Evolutionary conservation across 2,797 vertebrate species (phyloP).

Genomic region (Sebastes oblongus): DNA sequence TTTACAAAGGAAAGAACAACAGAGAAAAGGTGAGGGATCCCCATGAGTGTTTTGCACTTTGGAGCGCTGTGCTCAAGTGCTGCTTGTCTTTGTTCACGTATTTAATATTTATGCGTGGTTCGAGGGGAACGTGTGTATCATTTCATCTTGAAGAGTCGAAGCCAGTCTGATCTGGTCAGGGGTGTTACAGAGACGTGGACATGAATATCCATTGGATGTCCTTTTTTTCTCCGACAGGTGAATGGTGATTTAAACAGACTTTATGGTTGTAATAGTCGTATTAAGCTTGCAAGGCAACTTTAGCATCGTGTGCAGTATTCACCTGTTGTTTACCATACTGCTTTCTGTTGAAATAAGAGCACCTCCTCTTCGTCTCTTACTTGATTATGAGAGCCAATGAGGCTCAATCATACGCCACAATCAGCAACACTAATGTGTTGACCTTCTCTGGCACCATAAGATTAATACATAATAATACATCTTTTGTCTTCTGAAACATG

Average conservation of each 20-base stretch:
- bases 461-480: neutral
- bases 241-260: neutral
- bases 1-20: constrained; percentile 72
- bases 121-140: constrained; percentile 2
- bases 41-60: constrained; percentile 48
- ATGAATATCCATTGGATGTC: constrained; percentile 2
- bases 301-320: neutral
- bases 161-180: constrained; percentile 19
- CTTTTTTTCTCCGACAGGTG: no score
- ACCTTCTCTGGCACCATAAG: neutral
- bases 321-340: neutral
- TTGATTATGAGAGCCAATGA: neutral
- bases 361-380: neutral
- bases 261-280: neutral
- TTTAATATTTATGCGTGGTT: constrained; percentile 68
- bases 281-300: neutral
- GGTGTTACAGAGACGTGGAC: neutral
- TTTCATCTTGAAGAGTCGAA: constrained; percentile 21
- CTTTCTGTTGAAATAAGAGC: neutral
- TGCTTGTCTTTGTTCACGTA: constrained; percentile 53
- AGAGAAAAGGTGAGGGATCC: constrained; percentile 50
- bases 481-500: neutral
- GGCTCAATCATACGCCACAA: neutral
- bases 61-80: constrained; percentile 29
- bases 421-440: neutral